Conservation (phyloP, 2,797 vertebrate genomes). For the Onychomys leucogaster region DNA sequence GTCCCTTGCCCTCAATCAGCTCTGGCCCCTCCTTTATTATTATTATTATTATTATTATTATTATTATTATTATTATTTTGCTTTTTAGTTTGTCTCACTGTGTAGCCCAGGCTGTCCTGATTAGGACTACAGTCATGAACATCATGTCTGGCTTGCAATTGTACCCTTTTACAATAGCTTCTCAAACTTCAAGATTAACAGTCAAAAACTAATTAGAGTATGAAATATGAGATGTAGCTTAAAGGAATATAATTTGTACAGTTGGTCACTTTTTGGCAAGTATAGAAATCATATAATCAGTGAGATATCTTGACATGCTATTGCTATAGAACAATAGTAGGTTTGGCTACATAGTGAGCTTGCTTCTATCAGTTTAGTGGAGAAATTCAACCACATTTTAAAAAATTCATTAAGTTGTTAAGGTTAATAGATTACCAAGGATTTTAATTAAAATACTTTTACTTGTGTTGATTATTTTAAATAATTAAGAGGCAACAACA, state of each 20-base stretch:
- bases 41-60: too few relatives aligned
- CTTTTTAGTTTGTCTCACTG: not conserved
- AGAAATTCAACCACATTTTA: not conserved
- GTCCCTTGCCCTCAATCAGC: not conserved
- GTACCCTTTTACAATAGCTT: not conserved
- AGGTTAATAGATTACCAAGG: not conserved
- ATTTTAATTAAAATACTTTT: not conserved
- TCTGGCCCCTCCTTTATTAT: fast-evolving
- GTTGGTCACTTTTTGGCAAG: not conserved
- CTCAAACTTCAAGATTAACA: not conserved
- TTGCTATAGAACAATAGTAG: not conserved
- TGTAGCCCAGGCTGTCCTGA: not conserved
- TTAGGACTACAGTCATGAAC: not conserved
- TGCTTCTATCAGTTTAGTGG: not conserved
- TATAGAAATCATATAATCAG: not conserved
- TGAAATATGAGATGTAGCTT: not conserved
- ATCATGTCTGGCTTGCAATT: not conserved
- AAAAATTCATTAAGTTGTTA: constrained; percentile 27
- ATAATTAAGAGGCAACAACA: not conserved
- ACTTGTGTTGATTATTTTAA: not conserved
- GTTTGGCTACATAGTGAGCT: not conserved
- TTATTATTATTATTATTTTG: too few relatives aligned
- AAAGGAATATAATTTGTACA: not conserved
- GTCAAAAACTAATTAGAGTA: not conserved
- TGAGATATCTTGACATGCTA: not conserved